Conservation (phyloP, 1,140 invertebrate species). For the Apis laboriosa region DNA sequence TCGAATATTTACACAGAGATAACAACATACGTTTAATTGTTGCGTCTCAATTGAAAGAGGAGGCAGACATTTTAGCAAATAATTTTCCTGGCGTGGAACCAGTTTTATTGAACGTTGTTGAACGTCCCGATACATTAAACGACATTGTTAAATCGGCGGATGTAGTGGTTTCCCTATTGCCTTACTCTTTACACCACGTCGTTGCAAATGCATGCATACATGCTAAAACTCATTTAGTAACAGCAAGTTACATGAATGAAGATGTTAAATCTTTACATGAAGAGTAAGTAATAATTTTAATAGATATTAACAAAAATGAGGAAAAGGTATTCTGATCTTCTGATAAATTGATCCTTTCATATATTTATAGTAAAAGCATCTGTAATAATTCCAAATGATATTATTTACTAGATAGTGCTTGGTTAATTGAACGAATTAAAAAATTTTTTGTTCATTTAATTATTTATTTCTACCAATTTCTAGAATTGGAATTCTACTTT, state of each 20-base stretch:
- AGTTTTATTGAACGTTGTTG: slow-evolving; percentile 90
- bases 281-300: slow-evolving; percentile 81
- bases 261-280: slow-evolving; percentile 91
- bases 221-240: slow-evolving; percentile 95
- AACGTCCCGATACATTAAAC: slow-evolving; percentile 86
- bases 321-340: too few relatives aligned
- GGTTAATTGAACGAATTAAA: too few relatives aligned
- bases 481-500: too few relatives aligned
- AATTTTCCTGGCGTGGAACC: slow-evolving; percentile 90
- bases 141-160: slow-evolving; percentile 89
- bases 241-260: slow-evolving; percentile 95
- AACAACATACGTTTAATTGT: slow-evolving; percentile 91
- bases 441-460: too few relatives aligned
- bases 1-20: slow-evolving; percentile 96
- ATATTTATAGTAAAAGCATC: too few relatives aligned
- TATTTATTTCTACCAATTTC: too few relatives aligned
- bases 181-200: slow-evolving; percentile 93
- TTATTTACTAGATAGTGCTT: too few relatives aligned
- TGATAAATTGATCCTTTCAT: too few relatives aligned
- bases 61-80: slow-evolving; percentile 90
- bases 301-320: not conserved
- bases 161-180: slow-evolving; percentile 94
- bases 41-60: slow-evolving; percentile 93
- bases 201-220: slow-evolving; percentile 94
- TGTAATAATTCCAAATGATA: too few relatives aligned